Evolutionary conservation across 2,888 invertebrate species (phyloP).

Genomic region (Monoplex corrugatus): DNA sequence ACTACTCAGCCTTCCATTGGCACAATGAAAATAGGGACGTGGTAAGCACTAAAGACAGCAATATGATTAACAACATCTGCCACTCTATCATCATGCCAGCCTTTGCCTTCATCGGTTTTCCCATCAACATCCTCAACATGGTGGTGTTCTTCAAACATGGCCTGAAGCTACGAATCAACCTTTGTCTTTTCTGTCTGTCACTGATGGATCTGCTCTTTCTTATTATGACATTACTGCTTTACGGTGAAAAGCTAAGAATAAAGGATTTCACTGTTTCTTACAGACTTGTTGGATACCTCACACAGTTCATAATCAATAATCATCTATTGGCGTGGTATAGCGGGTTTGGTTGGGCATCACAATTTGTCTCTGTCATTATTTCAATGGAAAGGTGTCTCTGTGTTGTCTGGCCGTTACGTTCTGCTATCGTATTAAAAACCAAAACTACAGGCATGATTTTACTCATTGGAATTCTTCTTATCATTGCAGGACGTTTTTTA

Average conservation of each 20-base stretch:
- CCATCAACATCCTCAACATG: constrained; percentile 19
- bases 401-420: constrained; percentile 26
- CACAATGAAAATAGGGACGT: not conserved
- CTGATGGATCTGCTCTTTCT: not conserved
- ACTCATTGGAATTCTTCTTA: not conserved
- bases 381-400: constrained; percentile 34
- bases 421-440: not conserved
- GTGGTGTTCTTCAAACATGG: too few species aligned
- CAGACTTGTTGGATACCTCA: not conserved
- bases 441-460: not conserved
- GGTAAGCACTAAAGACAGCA: not conserved
- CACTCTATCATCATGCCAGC: not conserved
- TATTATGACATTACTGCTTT: not conserved
- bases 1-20: not conserved
- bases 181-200: constrained; percentile 15
- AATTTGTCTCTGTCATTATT: constrained; percentile 19
- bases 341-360: not conserved
- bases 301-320: not conserved
- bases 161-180: too few species aligned
- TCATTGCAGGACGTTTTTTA: not conserved
- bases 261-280: not conserved
- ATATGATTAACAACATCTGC: not conserved
- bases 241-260: not conserved
- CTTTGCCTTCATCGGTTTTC: constrained; percentile 3
- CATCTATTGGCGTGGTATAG: not conserved